A percentile compares a stretch with the other conserved stretches of the same genome.
Evolutionary conservation across 2,888 invertebrate species (phyloP).

Genomic region (Synanthedon myopaeformis): DNA sequence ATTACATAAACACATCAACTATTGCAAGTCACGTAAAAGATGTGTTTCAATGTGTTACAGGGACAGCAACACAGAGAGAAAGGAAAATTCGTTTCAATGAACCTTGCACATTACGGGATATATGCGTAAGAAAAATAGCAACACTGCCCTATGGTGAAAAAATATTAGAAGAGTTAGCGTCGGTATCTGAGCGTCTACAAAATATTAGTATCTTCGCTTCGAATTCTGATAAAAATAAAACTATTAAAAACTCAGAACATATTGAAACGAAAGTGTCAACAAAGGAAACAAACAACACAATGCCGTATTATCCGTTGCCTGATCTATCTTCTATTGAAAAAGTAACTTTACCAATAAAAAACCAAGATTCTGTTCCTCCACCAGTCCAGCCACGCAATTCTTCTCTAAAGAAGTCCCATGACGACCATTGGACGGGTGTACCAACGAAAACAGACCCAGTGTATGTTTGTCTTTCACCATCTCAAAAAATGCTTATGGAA

Average conservation of each 20-base stretch:
- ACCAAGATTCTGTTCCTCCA: constrained; percentile 35
- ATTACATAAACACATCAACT: constrained; percentile 17
- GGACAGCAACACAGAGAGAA: constrained; percentile 20
- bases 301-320: constrained; percentile 60
- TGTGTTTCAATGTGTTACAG: constrained; percentile 53
- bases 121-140: constrained; percentile 75
- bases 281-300: constrained; percentile 17
- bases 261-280: not conserved
- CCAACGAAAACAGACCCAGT: constrained; percentile 72
- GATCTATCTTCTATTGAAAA: constrained; percentile 56
- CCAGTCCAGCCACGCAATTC: constrained; percentile 56
- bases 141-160: constrained; percentile 77
- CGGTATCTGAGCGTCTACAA: constrained; percentile 70
- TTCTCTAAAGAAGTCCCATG: constrained; percentile 48
- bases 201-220: constrained; percentile 32
- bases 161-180: constrained; percentile 76
- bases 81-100: constrained; percentile 12
- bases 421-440: constrained; percentile 71
- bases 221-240: constrained; percentile 9
- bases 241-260: constrained; percentile 6
- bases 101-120: constrained; percentile 70
- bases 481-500: constrained; percentile 73
- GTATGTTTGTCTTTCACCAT: constrained; percentile 79
- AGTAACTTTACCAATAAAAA: constrained; percentile 32
- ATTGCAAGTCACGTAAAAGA: constrained; percentile 49